These are phyloP conservation scores for Melolontha melolontha DNA, from an alignment of 2,888 invertebrate genomes.

Conservation along the genomic window DNA sequence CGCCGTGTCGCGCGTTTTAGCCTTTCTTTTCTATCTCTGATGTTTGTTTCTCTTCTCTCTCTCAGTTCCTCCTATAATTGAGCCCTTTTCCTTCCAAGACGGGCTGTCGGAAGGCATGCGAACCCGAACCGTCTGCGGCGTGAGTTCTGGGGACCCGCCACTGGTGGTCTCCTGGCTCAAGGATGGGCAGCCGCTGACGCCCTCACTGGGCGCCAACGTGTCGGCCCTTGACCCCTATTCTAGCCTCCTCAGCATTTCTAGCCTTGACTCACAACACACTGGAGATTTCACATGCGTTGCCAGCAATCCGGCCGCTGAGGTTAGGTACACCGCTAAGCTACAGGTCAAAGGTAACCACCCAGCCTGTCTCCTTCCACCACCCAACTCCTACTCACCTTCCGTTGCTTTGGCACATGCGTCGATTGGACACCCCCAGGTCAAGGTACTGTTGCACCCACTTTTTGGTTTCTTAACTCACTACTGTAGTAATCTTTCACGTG, in stretches of 20 bases:
- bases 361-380: slow-evolving; percentile 57
- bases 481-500: slow-evolving; percentile 34
- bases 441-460: slow-evolving; percentile 78
- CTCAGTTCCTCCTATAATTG: slow-evolving; percentile 87
- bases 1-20: slow-evolving; percentile 63
- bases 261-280: slow-evolving; percentile 79
- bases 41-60: slow-evolving; percentile 69
- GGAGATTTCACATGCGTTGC: slow-evolving; percentile 85
- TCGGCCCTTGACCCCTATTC: slow-evolving; percentile 81
- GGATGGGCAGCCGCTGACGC: slow-evolving; percentile 79
- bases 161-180: slow-evolving; percentile 85
- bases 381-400: slow-evolving; percentile 58
- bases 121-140: slow-evolving; percentile 84
- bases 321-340: slow-evolving; percentile 82
- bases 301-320: slow-evolving; percentile 82
- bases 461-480: slow-evolving; percentile 59
- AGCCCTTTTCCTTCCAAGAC: slow-evolving; percentile 87
- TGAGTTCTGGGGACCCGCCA: slow-evolving; percentile 84
- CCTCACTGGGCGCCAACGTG: slow-evolving; percentile 76
- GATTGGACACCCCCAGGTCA: slow-evolving; percentile 67
- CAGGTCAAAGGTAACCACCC: slow-evolving; percentile 83
- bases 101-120: slow-evolving; percentile 85
- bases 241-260: slow-evolving; percentile 82
- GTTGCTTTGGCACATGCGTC: slow-evolving; percentile 75
- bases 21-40: slow-evolving; percentile 70